These are phyloP conservation scores for Myotis myotis DNA, from an alignment of 2,797 vertebrate genomes.

Conservation along the genomic window DNA sequence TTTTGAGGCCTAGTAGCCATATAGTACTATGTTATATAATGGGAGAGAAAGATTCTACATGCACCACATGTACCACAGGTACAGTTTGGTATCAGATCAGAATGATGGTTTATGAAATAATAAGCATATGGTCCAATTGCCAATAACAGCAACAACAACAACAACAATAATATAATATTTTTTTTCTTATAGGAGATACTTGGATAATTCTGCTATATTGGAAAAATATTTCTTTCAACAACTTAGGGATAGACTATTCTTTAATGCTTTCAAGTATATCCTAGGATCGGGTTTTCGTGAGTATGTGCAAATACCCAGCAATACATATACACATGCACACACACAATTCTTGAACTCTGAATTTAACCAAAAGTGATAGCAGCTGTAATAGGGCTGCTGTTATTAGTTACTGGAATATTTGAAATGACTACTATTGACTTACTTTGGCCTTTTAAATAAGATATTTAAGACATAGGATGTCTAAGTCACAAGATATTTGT, in stretches of 20 bases:
- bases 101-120: neutral
- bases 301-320: neutral
- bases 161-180: neutral
- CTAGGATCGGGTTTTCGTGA: neutral
- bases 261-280: constrained; percentile 20
- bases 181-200: neutral
- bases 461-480: neutral
- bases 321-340: neutral
- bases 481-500: constrained; percentile 20
- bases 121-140: neutral
- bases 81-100: neutral
- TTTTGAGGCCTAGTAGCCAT: constrained; percentile 44
- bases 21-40: neutral
- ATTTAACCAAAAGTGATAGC: neutral
- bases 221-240: neutral
- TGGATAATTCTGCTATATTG: neutral
- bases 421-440: neutral
- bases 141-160: neutral
- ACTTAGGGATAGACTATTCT: neutral
- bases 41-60: neutral
- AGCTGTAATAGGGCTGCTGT: neutral
- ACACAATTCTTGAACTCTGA: neutral
- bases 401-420: neutral
- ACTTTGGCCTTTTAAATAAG: constrained; percentile 35
- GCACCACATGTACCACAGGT: neutral